A percentile compares a stretch with the other conserved stretches of the same genome.
Evolutionary conservation across 2,113 vertebrate genomes (phyloP).

Genomic region (Oryzias woworae): DNA sequence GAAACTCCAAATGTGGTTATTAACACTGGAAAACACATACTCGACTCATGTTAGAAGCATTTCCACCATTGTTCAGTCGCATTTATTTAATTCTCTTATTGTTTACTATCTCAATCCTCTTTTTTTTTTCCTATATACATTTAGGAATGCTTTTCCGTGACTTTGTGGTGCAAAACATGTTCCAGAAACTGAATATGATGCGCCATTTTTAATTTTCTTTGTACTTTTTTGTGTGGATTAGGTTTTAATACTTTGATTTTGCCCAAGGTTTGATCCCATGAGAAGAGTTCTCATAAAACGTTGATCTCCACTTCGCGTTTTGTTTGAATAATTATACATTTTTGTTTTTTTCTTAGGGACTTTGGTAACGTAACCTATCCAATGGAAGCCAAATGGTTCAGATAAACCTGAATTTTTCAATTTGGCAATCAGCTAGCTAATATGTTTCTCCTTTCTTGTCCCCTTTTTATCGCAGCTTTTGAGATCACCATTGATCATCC

Average conservation of each 20-base stretch:
- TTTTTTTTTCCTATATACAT: slow-evolving; percentile 6
- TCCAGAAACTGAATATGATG: slow-evolving; percentile 4
- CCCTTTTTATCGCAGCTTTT: slow-evolving; percentile 82
- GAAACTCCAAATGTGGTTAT: slow-evolving; percentile 36
- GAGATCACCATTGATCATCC: slow-evolving; percentile 98
- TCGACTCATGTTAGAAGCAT: slow-evolving; percentile 23
- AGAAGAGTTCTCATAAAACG: slow-evolving; percentile 19
- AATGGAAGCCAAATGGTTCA: slow-evolving; percentile 17
- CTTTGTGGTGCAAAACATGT: neutral
- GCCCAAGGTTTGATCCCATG: slow-evolving; percentile 36
- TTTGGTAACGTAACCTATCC: slow-evolving; percentile 25
- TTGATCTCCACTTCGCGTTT: slow-evolving; percentile 15
- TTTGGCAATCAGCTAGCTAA: neutral
- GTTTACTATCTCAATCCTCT: slow-evolving; percentile 22
- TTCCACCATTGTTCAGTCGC: slow-evolving; percentile 11
- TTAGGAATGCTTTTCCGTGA: slow-evolving; percentile 20
- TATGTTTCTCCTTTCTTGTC: slow-evolving; percentile 23
- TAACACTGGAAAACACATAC: slow-evolving; percentile 40
- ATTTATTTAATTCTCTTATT: slow-evolving; percentile 13
- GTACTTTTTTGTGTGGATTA: slow-evolving; percentile 16
- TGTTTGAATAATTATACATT: slow-evolving; percentile 10
- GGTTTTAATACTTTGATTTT: slow-evolving; percentile 30
- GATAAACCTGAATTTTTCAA: slow-evolving; percentile 6
- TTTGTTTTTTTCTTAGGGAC: slow-evolving; percentile 55
- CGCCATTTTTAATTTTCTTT: slow-evolving; percentile 11